Conservation (phyloP, 2,113 vertebrate genomes). For the Datnioides undecimradiatus region DNA sequence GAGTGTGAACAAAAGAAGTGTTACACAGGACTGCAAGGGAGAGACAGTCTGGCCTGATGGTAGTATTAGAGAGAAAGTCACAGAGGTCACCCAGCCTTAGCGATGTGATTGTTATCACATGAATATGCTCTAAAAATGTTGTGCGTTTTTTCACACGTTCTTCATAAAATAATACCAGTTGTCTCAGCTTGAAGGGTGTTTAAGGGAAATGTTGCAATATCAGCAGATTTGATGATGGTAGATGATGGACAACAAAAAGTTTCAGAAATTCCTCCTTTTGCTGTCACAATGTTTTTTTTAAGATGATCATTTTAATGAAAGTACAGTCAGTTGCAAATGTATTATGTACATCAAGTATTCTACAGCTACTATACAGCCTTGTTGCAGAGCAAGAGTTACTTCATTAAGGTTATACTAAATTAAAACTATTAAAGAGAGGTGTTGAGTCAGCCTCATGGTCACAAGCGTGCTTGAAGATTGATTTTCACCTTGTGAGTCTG, state of each 20-base stretch:
- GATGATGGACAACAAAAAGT: too few species aligned
- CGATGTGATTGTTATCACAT: neutral
- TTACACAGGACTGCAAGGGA: neutral
- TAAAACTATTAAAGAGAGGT: neutral
- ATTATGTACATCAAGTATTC: too few species aligned
- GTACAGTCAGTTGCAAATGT: too few species aligned
- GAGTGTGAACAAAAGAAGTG: constrained; percentile 12
- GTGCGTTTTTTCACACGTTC: neutral
- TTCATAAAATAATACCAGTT: too few species aligned
- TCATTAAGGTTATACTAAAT: neutral
- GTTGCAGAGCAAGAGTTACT: too few species aligned
- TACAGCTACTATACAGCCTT: too few species aligned
- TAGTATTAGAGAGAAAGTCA: neutral
- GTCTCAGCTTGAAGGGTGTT: neutral
- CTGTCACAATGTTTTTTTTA: too few species aligned
- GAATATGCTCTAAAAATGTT: neutral
- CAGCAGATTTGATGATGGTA: too few species aligned
- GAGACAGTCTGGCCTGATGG: neutral
- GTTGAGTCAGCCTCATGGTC: neutral
- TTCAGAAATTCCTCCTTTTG: too few species aligned
- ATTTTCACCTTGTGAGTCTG: neutral
- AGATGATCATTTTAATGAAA: too few species aligned
- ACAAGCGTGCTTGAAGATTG: neutral
- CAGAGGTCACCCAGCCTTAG: neutral
- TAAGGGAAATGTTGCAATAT: neutral